Base-by-base conservation (phyloP, 2,888 invertebrate genomes). In the Caenorhabditis sp. region DNA sequence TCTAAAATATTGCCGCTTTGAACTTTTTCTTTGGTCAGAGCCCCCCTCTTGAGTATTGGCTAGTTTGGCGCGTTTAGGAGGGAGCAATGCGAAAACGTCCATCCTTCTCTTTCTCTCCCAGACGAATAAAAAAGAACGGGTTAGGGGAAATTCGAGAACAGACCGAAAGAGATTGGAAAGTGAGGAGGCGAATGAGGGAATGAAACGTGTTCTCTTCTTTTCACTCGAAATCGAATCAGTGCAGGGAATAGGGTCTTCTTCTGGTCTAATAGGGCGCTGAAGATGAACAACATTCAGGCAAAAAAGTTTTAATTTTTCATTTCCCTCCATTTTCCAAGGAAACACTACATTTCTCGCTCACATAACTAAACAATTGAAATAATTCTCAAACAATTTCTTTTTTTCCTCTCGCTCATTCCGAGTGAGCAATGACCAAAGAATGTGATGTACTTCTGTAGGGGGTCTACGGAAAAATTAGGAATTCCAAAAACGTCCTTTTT, bases 141-240 rank as follows among this genome's bases (percentile, higher is more conserved):
- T 13, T 22, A 15, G 15, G 24, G 27, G 8, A 46, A 13, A 27
- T 24, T 11, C 11, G 17, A 9, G 15, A 15, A 8, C 26, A 27
- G n/a, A 63, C 24, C 22, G n/a, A 24, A 39, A 13, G 22, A 17
- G 15, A 32, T 2, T 37, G 39, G 7, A 27, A 55, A 17, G 32
- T 9, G n/a, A 32, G 15, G 26, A 55, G 26, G 30, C 37, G 20
- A n/a, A 26, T 26, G 45, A 22, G 35, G 26, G 37, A 26, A 61
- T 65, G 22, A 55, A 65, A 65, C 63, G 45, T 65, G 55, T 65
- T 65, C 52, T 41, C 24, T 43, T 17, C 20, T 62, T 41, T 52
- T 17, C 7, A 17, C 2, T 6, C 17, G 48, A 66, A 66, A 66
- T 56, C 48, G 56, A 66, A 66, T 56, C 55, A 66, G 65, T 17